These are phyloP conservation scores for Lophura swinhoii DNA, from an alignment of 2,797 vertebrate species.

Conservation along the genomic window DNA sequence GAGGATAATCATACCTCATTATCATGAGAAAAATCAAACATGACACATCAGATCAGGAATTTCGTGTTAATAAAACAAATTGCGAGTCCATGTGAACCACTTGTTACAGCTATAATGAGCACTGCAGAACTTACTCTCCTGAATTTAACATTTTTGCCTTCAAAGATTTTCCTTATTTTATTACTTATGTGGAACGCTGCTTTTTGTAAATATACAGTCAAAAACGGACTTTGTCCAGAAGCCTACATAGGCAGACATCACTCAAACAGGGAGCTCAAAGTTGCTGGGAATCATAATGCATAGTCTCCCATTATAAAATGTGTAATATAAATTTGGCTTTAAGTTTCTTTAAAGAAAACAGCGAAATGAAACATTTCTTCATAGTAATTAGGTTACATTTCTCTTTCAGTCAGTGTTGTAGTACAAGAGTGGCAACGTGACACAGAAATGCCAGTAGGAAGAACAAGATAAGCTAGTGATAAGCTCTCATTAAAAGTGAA, in stretches of 20 bases:
- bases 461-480: background rate
- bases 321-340: conserved; percentile 19
- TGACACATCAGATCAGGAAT: background rate
- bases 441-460: conserved; percentile 31
- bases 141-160: background rate
- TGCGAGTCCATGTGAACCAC: background rate
- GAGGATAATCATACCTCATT: background rate
- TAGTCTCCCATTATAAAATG: conserved; percentile 8
- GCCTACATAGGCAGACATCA: conserved; percentile 52
- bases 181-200: conserved; percentile 29
- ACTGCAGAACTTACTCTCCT: background rate
- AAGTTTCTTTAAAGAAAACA: conserved; percentile 1
- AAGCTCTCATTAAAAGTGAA: conserved; percentile 31
- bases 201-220: conserved; percentile 49
- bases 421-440: background rate
- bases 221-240: conserved; percentile 20
- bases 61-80: background rate
- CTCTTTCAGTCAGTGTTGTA: background rate
- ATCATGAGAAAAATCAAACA: background rate
- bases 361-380: conserved; percentile 20
- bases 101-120: background rate
- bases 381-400: conserved; percentile 31
- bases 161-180: background rate
- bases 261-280: conserved; percentile 36
- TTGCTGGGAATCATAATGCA: conserved; percentile 18